Conservation (phyloP, 2,113 vertebrate species). For the Aepyceros melampus region DNA sequence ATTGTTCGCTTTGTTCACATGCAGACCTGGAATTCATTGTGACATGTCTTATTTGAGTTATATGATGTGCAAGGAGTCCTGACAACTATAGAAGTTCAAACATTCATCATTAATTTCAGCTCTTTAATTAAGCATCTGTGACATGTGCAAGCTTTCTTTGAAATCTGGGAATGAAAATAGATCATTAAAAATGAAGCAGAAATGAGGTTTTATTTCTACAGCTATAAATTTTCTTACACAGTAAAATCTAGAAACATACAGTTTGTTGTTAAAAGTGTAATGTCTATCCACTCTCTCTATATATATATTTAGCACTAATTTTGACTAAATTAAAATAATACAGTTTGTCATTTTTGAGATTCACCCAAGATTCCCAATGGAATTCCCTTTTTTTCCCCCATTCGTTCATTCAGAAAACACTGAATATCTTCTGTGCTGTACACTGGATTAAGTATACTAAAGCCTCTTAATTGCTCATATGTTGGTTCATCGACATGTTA, state of each 20-base stretch:
- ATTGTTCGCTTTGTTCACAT: constrained; percentile 34
- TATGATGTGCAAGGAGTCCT: constrained; percentile 38
- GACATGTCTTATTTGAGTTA: not conserved
- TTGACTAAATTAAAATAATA: not conserved
- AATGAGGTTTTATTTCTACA: constrained; percentile 8
- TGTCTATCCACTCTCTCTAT: not conserved
- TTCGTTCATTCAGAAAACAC: not conserved
- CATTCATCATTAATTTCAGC: constrained; percentile 33
- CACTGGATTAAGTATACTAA: not conserved
- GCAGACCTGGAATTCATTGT: not conserved
- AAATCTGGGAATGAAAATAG: constrained; percentile 54
- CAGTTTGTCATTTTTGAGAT: not conserved
- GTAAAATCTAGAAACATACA: not conserved
- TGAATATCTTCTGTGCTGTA: not conserved
- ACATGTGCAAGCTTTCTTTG: constrained; percentile 23
- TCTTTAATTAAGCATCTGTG: constrained; percentile 36
- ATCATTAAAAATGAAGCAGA: constrained; percentile 30
- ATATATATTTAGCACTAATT: not conserved
- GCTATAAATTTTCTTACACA: not conserved
- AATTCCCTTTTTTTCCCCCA: not conserved
- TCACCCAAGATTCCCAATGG: not conserved
- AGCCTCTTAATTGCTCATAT: not conserved
- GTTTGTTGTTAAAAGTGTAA: constrained; percentile 14
- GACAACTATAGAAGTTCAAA: constrained; percentile 21
- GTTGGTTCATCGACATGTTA: not conserved